Evolutionary conservation across 1,140 invertebrate species (phyloP).

Genomic region (Drosophila rufa): DNA sequence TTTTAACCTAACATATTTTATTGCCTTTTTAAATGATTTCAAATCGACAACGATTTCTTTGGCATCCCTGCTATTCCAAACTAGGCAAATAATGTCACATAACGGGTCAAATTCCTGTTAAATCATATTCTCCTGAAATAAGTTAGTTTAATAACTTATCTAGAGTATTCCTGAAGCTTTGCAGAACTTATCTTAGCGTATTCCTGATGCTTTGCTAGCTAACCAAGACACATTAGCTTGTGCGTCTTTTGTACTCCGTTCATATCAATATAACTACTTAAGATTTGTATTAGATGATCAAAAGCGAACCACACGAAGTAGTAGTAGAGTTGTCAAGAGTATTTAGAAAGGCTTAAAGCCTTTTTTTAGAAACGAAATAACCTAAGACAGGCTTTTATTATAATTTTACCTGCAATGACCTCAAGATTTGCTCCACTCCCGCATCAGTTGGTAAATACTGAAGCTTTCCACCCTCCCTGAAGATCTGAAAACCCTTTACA

Average conservation of each 20-base stretch:
- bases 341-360: neutral
- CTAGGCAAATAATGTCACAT: too few relatives aligned
- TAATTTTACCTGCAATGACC: neutral
- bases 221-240: neutral
- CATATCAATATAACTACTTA: constrained; percentile 23
- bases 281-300: constrained; percentile 1
- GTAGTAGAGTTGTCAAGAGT: neutral
- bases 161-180: neutral
- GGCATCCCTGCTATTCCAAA: neutral
- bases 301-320: neutral
- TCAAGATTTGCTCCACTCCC: neutral
- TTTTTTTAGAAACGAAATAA: neutral
- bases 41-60: neutral
- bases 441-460: neutral
- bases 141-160: neutral
- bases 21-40: neutral
- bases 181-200: too few relatives aligned
- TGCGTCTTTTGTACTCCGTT: neutral
- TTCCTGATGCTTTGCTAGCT: constrained; percentile 3
- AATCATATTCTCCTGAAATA: neutral
- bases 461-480: neutral
- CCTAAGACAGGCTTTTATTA: neutral
- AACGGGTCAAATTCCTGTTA: neutral
- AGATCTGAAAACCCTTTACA: neutral
- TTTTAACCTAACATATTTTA: neutral